These are phyloP conservation scores for Chionomys nivalis DNA, from an alignment of 2,113 vertebrate genomes.

Conservation along the genomic window DNA sequence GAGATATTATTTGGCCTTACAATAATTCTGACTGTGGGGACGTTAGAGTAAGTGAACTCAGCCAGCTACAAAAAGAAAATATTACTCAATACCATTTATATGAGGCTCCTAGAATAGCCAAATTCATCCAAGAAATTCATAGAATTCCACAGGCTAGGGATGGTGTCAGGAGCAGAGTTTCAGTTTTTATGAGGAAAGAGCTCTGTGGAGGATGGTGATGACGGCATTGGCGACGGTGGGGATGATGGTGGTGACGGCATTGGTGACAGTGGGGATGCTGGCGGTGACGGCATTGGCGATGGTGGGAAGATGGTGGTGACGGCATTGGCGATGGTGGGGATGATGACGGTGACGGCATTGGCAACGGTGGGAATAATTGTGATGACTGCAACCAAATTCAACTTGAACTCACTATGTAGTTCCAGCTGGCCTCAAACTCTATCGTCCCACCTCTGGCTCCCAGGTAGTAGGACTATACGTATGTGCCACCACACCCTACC, in stretches of 20 bases:
- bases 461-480: background rate
- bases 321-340: no score
- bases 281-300: fast-evolving
- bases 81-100: background rate
- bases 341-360: no score
- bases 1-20: slow-evolving; percentile 5
- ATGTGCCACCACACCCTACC: background rate
- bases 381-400: background rate
- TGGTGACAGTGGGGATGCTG: fast-evolving
- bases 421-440: background rate
- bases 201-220: background rate
- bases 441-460: background rate
- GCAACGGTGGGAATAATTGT: fast-evolving
- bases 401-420: background rate
- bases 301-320: no score
- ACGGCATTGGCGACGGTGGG: fast-evolving
- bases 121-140: background rate
- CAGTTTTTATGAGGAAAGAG: background rate
- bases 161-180: background rate
- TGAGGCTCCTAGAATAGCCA: background rate
- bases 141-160: no score
- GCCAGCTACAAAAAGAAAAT: background rate
- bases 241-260: no score
- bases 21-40: slow-evolving; percentile 2
- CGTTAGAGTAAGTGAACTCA: background rate